Conservation (phyloP, 2,113 vertebrate genomes). For the Heteronetta atricapilla region DNA sequence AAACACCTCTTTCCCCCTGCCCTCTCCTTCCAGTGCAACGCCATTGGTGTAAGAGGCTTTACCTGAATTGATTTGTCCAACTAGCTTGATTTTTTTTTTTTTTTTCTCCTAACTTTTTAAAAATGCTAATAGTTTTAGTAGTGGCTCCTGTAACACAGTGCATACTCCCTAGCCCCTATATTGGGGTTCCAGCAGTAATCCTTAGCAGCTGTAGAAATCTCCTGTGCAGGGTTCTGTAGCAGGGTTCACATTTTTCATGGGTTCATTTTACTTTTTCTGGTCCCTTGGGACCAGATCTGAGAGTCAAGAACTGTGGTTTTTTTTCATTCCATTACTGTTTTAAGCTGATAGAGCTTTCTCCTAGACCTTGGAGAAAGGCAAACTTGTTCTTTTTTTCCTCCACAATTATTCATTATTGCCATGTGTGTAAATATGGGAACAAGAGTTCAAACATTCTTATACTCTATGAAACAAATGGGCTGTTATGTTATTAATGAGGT, state of each 20-base stretch:
- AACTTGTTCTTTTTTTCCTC: neutral
- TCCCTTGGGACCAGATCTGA: neutral
- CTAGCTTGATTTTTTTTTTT: neutral
- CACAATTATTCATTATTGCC: neutral
- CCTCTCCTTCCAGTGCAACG: neutral
- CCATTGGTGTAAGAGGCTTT: neutral
- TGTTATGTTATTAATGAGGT: neutral
- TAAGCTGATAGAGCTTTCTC: neutral
- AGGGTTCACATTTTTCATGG: neutral
- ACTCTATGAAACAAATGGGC: neutral
- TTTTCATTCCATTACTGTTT: neutral
- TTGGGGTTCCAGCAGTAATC: neutral
- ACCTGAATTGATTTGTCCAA: neutral
- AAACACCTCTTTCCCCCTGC: neutral
- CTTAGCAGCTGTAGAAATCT: neutral
- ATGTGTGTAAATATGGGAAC: neutral
- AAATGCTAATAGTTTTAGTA: neutral
- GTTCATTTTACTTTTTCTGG: accelerated
- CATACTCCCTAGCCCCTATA: neutral
- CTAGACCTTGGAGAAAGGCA: neutral
- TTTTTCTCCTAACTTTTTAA: neutral
- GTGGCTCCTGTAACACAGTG: neutral
- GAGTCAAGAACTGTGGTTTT: neutral
- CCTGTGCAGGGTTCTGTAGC: accelerated
- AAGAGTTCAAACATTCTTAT: neutral